These are phyloP conservation scores for Aleadryas rufinucha DNA, from an alignment of 2,113 vertebrate genomes.

Conservation along the genomic window DNA sequence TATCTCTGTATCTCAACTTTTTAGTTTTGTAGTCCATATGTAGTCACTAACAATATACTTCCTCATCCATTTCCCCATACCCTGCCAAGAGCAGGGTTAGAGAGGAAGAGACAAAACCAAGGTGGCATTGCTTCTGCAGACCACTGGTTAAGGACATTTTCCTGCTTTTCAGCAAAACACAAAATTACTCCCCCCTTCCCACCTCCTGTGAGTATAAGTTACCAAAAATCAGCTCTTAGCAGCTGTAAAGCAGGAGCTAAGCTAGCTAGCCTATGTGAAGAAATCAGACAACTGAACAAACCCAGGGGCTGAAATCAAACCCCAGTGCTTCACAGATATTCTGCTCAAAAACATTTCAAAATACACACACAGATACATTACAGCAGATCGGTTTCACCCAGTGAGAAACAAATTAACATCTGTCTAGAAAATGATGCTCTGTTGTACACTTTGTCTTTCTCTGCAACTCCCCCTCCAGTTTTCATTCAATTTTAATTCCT, in stretches of 20 bases:
- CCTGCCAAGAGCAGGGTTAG: background rate
- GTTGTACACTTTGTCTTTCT: conserved; percentile 46
- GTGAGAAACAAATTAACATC: conserved; percentile 58
- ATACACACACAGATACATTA: background rate
- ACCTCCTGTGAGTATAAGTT: background rate
- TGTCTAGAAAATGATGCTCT: conserved; percentile 40
- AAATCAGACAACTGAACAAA: background rate
- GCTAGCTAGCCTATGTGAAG: background rate
- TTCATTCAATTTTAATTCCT: conserved; percentile 65
- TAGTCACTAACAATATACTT: background rate
- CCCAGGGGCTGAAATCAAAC: background rate
- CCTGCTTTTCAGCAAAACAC: background rate
- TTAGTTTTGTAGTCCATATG: background rate
- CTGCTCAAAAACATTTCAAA: background rate
- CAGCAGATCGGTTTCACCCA: conserved; percentile 7
- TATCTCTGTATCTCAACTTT: background rate
- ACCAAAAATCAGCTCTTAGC: background rate
- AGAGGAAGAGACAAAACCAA: background rate
- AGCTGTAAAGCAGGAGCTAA: background rate
- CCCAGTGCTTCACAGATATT: background rate
- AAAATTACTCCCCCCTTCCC: accelerated
- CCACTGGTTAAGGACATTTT: background rate
- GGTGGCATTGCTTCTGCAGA: background rate
- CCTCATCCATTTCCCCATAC: background rate
- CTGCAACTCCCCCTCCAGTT: background rate